Evolutionary conservation across 1,140 invertebrate species (phyloP), one percentile per base, ranked within the genome.

Genomic region (Argopecten irradians): DNA sequence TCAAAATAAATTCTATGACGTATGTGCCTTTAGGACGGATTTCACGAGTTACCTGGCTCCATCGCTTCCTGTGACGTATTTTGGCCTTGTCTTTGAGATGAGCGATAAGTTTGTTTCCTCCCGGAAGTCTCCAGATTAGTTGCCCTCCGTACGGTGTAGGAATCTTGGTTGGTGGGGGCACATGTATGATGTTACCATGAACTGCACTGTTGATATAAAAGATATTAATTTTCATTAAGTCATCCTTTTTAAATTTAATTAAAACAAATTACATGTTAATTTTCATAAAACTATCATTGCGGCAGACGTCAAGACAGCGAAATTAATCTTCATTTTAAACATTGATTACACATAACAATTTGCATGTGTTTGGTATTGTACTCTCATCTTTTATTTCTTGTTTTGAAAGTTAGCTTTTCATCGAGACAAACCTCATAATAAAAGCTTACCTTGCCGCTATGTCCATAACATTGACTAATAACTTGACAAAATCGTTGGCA

Each of bases 71-170:
- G 96, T 99, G 98, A 94, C 99, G 97, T 94, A 99, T 99, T 93
- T 98, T 98, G 93, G 97, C 97, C 94, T 99, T 99, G 94, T 99
- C 99, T 95, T 99, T 99, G 88, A 99, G 96, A 95, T 99, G 99
- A 41, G 98, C 98, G 89, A 99, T 98, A 97, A 99, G 98, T 95
- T 99, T 99, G 11, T 99, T 99, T 95, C 99, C 99, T 71, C 99
- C 99, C 0, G 99, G 99, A 35, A 99, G 96, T 0, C 97, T 98
- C 98, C 99, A 99, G 1, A 98, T 97, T 39, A 99, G 96, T 88
- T 98, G 96, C 84, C 99, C 99, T 13, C 99, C 99, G 92, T 99
- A 99, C 0, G 99, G 99, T 0, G 99, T 98, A 0, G 98, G 97
- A 89, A 97, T 97, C 94, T 98, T 99, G 92, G 98, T 98, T 5